A percentile compares a stretch with the other conserved stretches of the same genome.
Conservation (phyloP, 2,888 invertebrate species). For the Spilosoma lubricipeda region DNA sequence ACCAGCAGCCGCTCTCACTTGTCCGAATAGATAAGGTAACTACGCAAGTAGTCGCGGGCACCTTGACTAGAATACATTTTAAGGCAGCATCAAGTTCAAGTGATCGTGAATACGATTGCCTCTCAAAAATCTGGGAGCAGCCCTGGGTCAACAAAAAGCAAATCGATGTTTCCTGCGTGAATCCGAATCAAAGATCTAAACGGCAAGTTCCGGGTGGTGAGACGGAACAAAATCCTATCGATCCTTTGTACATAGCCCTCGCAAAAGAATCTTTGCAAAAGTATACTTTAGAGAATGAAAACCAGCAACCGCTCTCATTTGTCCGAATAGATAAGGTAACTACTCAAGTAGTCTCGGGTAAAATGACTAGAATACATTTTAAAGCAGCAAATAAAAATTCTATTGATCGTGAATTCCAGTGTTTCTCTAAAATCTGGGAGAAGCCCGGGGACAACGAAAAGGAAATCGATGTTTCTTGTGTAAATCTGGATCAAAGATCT, state of each 20-base stretch:
- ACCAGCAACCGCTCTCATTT: slow-evolving; percentile 24
- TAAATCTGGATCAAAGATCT: background rate
- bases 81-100: slow-evolving; percentile 13
- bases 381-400: slow-evolving; percentile 11
- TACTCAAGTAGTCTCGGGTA: slow-evolving; percentile 46
- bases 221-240: slow-evolving; percentile 24
- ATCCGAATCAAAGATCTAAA: background rate
- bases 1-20: slow-evolving; percentile 24
- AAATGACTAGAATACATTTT: slow-evolving; percentile 40
- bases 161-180: slow-evolving; percentile 16
- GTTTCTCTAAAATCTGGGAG: slow-evolving; percentile 56
- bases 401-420: slow-evolving; percentile 29
- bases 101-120: slow-evolving; percentile 40
- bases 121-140: slow-evolving; percentile 53
- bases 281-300: slow-evolving; percentile 40
- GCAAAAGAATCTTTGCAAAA: slow-evolving; percentile 54
- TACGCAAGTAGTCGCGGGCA: slow-evolving; percentile 46
- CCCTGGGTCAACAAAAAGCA: slow-evolving; percentile 47
- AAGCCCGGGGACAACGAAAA: slow-evolving; percentile 48
- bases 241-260: slow-evolving; percentile 45
- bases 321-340: slow-evolving; percentile 39
- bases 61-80: slow-evolving; percentile 40
- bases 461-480: slow-evolving; percentile 30
- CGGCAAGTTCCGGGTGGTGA: background rate
- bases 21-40: slow-evolving; percentile 39